Evolutionary conservation across 2,888 invertebrate genomes (phyloP), one percentile per base, ranked within the genome.

Genomic region (Campoletis raptor): DNA sequence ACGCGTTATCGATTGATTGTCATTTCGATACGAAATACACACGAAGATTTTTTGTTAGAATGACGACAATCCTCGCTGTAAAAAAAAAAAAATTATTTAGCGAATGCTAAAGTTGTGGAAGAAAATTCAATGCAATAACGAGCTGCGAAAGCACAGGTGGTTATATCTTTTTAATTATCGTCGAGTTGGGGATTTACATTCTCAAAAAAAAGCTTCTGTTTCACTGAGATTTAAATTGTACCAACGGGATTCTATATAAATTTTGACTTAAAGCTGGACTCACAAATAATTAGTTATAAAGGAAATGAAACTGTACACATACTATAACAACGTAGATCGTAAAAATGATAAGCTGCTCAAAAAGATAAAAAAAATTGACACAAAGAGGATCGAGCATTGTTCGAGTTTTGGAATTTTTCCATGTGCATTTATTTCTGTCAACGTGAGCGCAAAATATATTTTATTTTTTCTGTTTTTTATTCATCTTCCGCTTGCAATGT

Each of bases 291-390:
- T 30, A 57, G 52, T 42, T 36, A 54, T 61, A 70, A 80, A 36
- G 61, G 64, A 72, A 70, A 81, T 15, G 12, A 79, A 78, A 79
- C 42, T 72, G 81, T 85, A 85, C 77, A 73, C 81, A 57, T 72
- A 77, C 69, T 57, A 78, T 57, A 45, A 67, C 81, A 80, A 81
- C n/a, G 45, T 85, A 85, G 72, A 66, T 36, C 24, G 66, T 85
- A 85, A 77, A 77, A 77, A 72, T 81, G 76, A 80, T 83, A 83
- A 85, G 82, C 83, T 82, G 81, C 81, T 81, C 85, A 76, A 79
- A 77, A 76, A 42, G 66, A 69, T 9, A 5, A 30, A 82, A 82
- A 37, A 57, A 76, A 42, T 48, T 24, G 40, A 24, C 21, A 45
- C 21, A 18, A 52, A 54, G 36, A 12, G 7, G 24, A 42, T 54